Conservation (phyloP, 2,113 vertebrate species). For the Orientallactaga bullata region DNA sequence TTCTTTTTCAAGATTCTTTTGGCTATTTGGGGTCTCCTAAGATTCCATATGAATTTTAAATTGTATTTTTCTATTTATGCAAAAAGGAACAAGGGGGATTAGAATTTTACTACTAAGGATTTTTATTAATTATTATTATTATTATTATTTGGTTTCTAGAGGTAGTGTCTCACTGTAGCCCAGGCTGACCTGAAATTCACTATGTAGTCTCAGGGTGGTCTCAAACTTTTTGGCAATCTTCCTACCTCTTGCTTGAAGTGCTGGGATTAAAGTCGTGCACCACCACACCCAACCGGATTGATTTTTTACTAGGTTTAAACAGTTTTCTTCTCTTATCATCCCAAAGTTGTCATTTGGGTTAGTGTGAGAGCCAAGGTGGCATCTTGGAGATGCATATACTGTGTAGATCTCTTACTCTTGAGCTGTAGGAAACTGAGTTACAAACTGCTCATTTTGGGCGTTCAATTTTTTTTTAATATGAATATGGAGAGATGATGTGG, state of each 20-base stretch:
- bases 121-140: no score
- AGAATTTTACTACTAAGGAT: no score
- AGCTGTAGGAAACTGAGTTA: background rate
- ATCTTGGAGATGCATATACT: background rate
- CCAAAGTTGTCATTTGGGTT: background rate
- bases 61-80: slow-evolving; percentile 13
- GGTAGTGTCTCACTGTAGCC: no score
- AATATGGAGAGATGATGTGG: background rate
- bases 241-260: no score
- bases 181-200: no score
- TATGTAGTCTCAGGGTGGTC: no score
- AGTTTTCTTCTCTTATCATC: background rate
- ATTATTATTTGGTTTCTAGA: no score
- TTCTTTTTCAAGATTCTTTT: slow-evolving; percentile 37
- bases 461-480: background rate
- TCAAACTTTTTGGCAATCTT: no score
- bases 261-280: no score
- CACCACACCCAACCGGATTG: background rate
- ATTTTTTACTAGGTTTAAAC: background rate
- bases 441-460: background rate
- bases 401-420: background rate
- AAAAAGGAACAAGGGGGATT: background rate
- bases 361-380: background rate
- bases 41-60: background rate
- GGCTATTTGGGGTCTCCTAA: background rate